Evolutionary conservation across 2,888 invertebrate genomes (phyloP).

Genomic region (Tridacna gigas): DNA sequence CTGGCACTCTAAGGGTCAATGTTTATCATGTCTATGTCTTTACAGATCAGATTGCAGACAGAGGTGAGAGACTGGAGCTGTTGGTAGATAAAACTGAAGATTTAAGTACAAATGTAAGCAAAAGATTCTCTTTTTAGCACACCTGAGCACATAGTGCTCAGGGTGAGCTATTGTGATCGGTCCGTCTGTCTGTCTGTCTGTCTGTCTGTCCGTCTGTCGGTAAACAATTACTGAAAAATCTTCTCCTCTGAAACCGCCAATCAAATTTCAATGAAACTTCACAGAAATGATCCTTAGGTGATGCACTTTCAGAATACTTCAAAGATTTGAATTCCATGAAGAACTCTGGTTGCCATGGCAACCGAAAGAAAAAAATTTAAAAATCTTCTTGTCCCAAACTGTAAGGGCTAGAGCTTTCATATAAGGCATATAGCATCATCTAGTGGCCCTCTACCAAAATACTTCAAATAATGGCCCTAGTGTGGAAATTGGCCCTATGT

Average conservation of each 20-base stretch:
- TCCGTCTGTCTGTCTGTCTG: no score
- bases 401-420: no score
- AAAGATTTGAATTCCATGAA: not conserved
- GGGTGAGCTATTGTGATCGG: not conserved
- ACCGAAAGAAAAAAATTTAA: no score
- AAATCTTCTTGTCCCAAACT: no score
- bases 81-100: conserved; percentile 97
- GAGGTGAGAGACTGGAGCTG: conserved; percentile 96
- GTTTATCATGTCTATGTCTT: not conserved
- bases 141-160: not conserved
- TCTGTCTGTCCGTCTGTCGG: not conserved
- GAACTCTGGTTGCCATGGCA: not conserved
- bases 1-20: no score
- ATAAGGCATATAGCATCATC: no score
- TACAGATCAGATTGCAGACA: conserved; percentile 93
- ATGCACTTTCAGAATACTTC: not conserved
- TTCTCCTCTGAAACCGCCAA: not conserved
- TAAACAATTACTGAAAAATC: not conserved
- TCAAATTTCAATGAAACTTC: not conserved
- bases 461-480: no score
- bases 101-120: conserved; percentile 92
- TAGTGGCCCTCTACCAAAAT: no score
- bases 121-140: not conserved
- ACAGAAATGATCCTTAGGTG: not conserved
- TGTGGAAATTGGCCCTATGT: no score